Base-by-base conservation (phyloP, 2,797 vertebrate species). In the Capromys pilorides region DNA sequence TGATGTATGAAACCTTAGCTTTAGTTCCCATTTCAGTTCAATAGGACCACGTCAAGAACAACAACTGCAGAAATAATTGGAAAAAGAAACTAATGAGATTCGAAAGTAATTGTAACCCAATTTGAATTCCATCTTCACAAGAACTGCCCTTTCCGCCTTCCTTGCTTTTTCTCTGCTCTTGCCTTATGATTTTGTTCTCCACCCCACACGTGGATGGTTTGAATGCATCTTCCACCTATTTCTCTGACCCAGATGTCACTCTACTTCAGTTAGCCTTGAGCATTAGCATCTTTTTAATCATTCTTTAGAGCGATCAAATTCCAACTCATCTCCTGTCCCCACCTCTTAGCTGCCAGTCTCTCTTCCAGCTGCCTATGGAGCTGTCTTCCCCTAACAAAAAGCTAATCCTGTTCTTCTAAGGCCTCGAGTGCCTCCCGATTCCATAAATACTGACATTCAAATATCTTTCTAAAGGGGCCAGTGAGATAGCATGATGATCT, bases 41-140 rank as follows among this genome's bases (percentile, higher is more conserved):
- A 57, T 6, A 75, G 59, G 69, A 81, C 51, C 87, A 24, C 36
- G 45, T 54, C 84, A 96, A 83, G 7, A 90, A 82, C 95, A 97
- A 67, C 33, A 97, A 69, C 84, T 87, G 11, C 22, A 91, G 88
- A 24, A 67, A 62, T 6, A 79, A 80, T 19, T 81, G 21, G 5
- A 26, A 11, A 36, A 73, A 88, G 67, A 78, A 57, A 80, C 31
- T 18, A 86, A 79, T 51, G 18, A 81, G 6, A 21, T 59, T 49
- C 28, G 67, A 57, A 77, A 19, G 19, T 86, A 86, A 66, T 33
- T 90, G 11, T 67, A 66, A 59, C 31, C 6, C 59, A 88, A 59
- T 54, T 61, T 57, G 16, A 71, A 81, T 86, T 93, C 33, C 73
- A 39, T 66, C n/a, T 73, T 89, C 84, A 13, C 18, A 84, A 83